A percentile compares a stretch with the other conserved stretches of the same genome.
These are phyloP conservation scores for Nylanderia fulva DNA, from an alignment of 1,140 invertebrate species.

Conservation along the genomic window DNA sequence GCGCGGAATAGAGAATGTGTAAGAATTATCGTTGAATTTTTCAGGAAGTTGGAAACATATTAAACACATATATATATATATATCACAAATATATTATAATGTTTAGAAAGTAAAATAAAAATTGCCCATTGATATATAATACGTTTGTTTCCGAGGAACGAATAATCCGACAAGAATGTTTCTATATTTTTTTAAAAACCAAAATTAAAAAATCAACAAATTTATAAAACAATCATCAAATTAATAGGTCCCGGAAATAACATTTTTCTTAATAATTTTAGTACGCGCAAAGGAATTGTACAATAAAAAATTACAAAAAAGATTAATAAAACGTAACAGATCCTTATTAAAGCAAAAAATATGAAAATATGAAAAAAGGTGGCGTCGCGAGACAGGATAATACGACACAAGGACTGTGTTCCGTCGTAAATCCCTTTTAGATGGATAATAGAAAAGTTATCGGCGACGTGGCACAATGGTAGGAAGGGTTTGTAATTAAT, in stretches of 20 bases:
- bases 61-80: background rate
- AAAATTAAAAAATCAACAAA: no score
- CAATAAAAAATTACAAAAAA: background rate
- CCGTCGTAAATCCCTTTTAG: constrained; percentile 73
- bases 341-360: background rate
- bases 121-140: background rate
- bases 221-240: no score
- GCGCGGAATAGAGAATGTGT: background rate
- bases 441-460: constrained; percentile 77
- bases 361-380: background rate
- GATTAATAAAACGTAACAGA: background rate
- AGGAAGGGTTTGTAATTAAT: constrained; percentile 77
- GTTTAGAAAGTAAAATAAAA: constrained; percentile 8
- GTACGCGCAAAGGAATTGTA: no score
- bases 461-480: constrained; percentile 64
- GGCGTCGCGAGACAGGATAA: constrained; percentile 17
- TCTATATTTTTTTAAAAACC: no score
- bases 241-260: no score
- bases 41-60: constrained; percentile 36
- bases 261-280: no score
- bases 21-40: constrained; percentile 23
- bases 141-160: constrained; percentile 13
- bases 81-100: background rate
- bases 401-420: constrained; percentile 16
- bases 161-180: no score